phyloP scores from a whole-genome alignment of 2,797 vertebrate species.

The Pangasius krempfi region DNA sequence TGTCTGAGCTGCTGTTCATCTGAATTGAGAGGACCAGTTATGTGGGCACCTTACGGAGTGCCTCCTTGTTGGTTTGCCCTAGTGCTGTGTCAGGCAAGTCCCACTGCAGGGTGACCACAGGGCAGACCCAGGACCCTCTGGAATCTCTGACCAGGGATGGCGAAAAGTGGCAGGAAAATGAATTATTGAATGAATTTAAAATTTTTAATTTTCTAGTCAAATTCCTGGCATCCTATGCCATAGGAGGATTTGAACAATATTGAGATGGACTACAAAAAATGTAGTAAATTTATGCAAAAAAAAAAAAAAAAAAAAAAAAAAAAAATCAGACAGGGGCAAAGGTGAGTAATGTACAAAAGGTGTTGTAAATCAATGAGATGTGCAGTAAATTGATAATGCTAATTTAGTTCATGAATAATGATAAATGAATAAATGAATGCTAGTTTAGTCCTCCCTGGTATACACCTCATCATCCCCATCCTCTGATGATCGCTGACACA shows the following conservation, averaged over 20 bases:
- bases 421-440: background rate
- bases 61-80: background rate
- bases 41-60: background rate
- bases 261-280: background rate
- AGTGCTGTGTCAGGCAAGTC: background rate
- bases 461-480: background rate
- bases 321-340: background rate
- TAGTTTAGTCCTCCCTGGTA: background rate
- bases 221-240: background rate
- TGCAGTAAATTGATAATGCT: background rate
- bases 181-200: background rate
- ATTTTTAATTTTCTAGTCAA: background rate
- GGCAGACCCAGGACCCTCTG: background rate
- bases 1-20: background rate
- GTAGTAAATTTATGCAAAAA: background rate
- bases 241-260: background rate
- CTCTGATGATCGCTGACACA: background rate
- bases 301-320: too few relatives aligned
- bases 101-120: background rate
- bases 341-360: background rate
- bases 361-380: background rate
- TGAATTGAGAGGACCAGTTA: background rate
- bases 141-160: background rate
- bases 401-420: too few relatives aligned
- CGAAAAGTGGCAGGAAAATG: background rate